Evolutionary conservation across 2,113 vertebrate species (phyloP), one percentile per base, ranked within the genome.

Genomic region (Triplophysa siluroides): DNA sequence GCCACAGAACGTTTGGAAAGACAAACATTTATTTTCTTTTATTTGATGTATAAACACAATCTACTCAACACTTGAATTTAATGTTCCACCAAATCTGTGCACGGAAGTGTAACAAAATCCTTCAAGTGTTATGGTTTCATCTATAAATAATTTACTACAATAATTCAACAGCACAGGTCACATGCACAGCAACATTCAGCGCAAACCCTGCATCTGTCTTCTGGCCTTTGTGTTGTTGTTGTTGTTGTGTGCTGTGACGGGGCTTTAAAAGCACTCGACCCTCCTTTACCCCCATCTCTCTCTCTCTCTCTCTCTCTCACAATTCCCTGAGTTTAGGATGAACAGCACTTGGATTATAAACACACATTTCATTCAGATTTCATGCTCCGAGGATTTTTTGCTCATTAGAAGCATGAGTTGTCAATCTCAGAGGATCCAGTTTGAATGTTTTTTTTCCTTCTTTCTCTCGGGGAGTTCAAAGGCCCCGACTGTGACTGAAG

Each of bases 291-390:
- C 21, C 18, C 64, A 29, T 29, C 41, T 38, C 67, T 33, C 33
- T 62, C 67, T 52, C 78, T 50, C 60, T 66, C 70, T 67, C 61
- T 21, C 62, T n/a, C 69, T 72, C 18, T 81, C 76, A 91, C 88
- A 90, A 89, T 83, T 91, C 93, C 82, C 50, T 54, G 92, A 90
- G 93, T 89, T 91, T 89, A 82, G 90, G 83, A 89, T 90, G 91
- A 94, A 92, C 93, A 92, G 91, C 83, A 87, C 92, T 93, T 92
- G 92, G 94, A 94, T 95, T 93, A 92, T 93, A 95, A 94, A 93
- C 91, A 93, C 92, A 93, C 93, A 93, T 94, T 94, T 94, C 92
- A 93, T 93, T 94, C 92, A 87, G 90, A 94, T 94, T 94, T 94
- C 93, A 93, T 93, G 92, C 91, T 94, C 92, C 91, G 92, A 91